Percentiles rank a stretch among this genome's conserved stretches.
Conservation (phyloP, 2,888 invertebrate species). For the Biston stratarius region DNA sequence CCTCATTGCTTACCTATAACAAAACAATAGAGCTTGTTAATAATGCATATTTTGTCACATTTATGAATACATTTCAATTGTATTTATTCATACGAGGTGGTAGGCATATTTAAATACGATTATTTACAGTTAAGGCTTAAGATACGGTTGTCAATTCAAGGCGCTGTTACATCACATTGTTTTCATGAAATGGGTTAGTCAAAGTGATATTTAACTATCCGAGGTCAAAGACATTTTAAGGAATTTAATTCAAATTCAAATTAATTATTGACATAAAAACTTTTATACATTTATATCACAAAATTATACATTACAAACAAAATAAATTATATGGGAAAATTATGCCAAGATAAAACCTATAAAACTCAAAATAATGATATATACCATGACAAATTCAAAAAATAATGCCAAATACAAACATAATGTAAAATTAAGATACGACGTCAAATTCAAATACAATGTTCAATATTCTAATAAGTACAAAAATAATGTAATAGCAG, state of each 20-base stretch:
- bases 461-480: no score
- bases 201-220: background rate
- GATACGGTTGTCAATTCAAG: constrained; percentile 24
- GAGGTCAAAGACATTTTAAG: constrained; percentile 1
- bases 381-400: no score
- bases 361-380: no score
- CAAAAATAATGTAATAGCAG: no score
- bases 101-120: constrained; percentile 24
- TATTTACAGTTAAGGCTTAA: constrained; percentile 18
- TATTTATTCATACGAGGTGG: constrained; percentile 22
- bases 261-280: no score
- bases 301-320: no score
- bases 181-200: background rate
- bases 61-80: constrained; percentile 25
- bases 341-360: no score
- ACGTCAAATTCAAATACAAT: no score
- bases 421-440: no score
- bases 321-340: no score
- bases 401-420: no score
- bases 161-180: constrained; percentile 27
- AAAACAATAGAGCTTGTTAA: constrained; percentile 50
- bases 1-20: constrained; percentile 63
- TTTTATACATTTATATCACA: no score
- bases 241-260: background rate
- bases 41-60: constrained; percentile 39